Base-by-base conservation (phyloP, 2,797 vertebrate species). In the Stomatorhinus walkeri region DNA sequence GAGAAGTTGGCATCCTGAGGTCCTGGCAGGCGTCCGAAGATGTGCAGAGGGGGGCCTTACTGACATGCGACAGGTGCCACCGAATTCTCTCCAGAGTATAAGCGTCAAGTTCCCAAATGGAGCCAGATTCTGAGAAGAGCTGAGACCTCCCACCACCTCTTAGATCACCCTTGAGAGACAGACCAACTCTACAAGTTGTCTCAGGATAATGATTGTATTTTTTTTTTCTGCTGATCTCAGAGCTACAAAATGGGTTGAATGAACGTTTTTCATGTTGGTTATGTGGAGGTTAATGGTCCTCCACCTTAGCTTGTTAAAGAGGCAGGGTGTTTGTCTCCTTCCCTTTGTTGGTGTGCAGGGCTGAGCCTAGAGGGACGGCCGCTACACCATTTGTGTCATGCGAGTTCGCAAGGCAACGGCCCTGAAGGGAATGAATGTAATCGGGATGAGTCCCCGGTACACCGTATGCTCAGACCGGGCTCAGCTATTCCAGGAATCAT, bases 261-360 rank as follows among this genome's bases (percentile, higher is more conserved):
- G 32, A 40, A 19, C 46, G 16, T 46, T 79, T 36, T 79, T 79
- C 3, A n/a, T 79, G 72, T 79, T 9, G 72, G 40, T 8, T 46
- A 40, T n/a, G 72, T 79, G 19, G 16, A 79, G 36, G 72, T 40
- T 46, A 46, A 79, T 46, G 40, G 36, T 79, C 72, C 64, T 36
- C 12, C 28, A 72, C 22, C 14, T 61, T 8, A n/a, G 87, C 59
- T 68, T 51, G 61, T 22, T 68, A 56, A 36, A 3, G 28, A 87
- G 85, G 14, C 52, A 56, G 88, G 51, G 76, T 81, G 88, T 84
- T 88, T 64, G 79, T 88, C 22, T 48, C 88, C 56, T n/a, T 40
- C 54, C 52, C 43, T 84, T 84, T 88, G 88, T 84, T 84, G 84
- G 88, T 81, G 51, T 46, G 22, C 52, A 10, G 40, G n/a, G 14